Percentiles rank a stretch among this genome's conserved stretches.
Evolutionary conservation across 2,113 vertebrate species (phyloP).

Genomic region (Cygnus buccinator): DNA sequence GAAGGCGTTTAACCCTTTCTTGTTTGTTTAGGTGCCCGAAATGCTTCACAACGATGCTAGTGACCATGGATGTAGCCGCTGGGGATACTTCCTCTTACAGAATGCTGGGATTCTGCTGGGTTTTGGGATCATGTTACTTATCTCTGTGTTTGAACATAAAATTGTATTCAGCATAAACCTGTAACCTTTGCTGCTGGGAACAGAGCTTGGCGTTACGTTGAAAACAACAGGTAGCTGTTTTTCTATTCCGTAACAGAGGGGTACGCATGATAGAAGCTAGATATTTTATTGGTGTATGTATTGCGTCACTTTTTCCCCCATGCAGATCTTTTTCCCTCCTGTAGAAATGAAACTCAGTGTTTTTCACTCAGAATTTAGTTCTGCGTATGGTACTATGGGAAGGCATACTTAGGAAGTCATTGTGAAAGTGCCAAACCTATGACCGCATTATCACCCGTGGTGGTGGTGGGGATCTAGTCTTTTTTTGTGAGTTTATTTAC

Average conservation of each 20-base stretch:
- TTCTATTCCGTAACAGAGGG: neutral
- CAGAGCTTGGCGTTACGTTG: slow-evolving; percentile 23
- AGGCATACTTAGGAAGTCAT: neutral
- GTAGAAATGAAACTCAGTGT: neutral
- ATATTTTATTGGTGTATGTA: neutral
- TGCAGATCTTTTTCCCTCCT: neutral
- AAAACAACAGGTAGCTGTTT: neutral
- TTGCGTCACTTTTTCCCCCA: too few relatives aligned
- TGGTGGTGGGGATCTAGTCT: neutral
- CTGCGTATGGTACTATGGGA: slow-evolving; percentile 11
- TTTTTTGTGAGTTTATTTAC: slow-evolving; percentile 20
- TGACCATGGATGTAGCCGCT: slow-evolving; percentile 95
- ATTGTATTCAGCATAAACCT: slow-evolving; percentile 90
- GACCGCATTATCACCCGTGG: neutral
- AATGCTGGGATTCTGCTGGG: slow-evolving; percentile 96
- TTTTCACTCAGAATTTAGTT: neutral
- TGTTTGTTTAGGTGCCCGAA: slow-evolving; percentile 88
- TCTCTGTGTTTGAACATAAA: slow-evolving; percentile 94
- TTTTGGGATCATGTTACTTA: slow-evolving; percentile 95
- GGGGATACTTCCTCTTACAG: slow-evolving; percentile 95
- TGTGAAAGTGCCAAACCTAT: slow-evolving; percentile 19
- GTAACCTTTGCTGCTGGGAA: slow-evolving; percentile 65
- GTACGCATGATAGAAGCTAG: slow-evolving; percentile 21
- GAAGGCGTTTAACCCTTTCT: neutral
- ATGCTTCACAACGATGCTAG: slow-evolving; percentile 97